These are phyloP conservation scores for Drosophila miranda DNA, from an alignment of 1,140 invertebrate genomes.

Conservation along the genomic window DNA sequence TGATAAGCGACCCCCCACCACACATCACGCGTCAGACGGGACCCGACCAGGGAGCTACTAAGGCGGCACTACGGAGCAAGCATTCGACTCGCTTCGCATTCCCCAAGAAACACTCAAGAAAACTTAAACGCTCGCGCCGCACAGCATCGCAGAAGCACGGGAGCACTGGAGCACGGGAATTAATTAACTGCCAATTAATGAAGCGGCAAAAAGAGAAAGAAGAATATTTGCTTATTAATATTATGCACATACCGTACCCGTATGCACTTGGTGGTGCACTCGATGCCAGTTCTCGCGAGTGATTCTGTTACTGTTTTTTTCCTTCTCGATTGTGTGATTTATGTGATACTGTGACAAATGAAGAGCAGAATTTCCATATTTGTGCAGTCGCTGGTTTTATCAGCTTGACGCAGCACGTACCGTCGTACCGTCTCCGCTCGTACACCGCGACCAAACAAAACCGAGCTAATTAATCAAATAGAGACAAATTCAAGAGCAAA, in stretches of 20 bases:
- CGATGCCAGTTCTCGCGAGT: too few species aligned
- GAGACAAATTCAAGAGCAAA: conserved; percentile 1
- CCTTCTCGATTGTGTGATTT: too few species aligned
- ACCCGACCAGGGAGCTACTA: too few species aligned
- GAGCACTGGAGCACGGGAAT: neutral
- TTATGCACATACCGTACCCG: conserved; percentile 1
- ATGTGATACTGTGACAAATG: neutral
- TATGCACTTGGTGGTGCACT: too few species aligned
- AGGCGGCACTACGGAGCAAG: too few species aligned
- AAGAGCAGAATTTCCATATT: conserved; percentile 30
- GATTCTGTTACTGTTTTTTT: too few species aligned
- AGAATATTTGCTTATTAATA: neutral
- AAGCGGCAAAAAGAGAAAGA: conserved; percentile 2
- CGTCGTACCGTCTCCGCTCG: neutral
- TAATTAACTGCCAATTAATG: neutral
- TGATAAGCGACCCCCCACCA: too few species aligned
- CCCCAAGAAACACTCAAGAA: neutral
- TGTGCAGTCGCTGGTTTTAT: conserved; percentile 18
- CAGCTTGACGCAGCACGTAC: conserved; percentile 29
- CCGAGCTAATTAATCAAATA: conserved; percentile 16
- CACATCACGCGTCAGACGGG: too few species aligned
- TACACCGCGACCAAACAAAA: conserved; percentile 3
- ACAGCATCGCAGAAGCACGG: neutral
- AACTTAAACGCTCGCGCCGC: too few species aligned
- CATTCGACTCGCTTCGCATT: too few species aligned